Evolutionary conservation across 2,888 invertebrate genomes (phyloP), one percentile per base, ranked within the genome.

Genomic region (Mesorhabditis belari): DNA sequence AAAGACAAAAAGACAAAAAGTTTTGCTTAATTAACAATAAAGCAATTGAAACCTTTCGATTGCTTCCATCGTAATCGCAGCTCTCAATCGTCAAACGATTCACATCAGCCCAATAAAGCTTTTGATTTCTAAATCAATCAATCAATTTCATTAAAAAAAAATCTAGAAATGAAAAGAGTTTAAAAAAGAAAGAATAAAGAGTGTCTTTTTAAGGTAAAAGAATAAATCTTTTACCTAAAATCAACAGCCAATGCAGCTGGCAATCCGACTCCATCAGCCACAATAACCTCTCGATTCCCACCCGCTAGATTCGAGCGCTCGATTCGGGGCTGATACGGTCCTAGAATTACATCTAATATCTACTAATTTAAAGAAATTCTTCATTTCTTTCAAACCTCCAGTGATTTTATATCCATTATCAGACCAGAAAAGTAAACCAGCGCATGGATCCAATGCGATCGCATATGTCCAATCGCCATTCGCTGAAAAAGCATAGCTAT

Each of bases 221-320:
- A n/a, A n/a, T n/a, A n/a, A n/a, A n/a, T 19, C 17, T 51, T 28
- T 19, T 44, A 63, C 66, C 63, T 54, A 77, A 91, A 94, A 82
- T 98, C 96, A 44, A 98, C 90, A 0, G 94, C 90, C 55, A 98
- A 83, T 1, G 96, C 96, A 70, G 92, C 92, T 0, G 96, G 95
- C 82, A 95, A 93, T 0, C 92, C 91, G 17, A 96, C 83, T 73
- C 93, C 91, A 75, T 88, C 89, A 70, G 90, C 90, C 3, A 96
- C 88, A 24, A 98, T 89, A 0, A 91, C 89, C 23, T 69, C 63
- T 6, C 69, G 56, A 28, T 91, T 82, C 0, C 92, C 92, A 3
- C 98, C 96, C 0, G 94, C 94, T 92, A 95, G 92, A 0, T 95
- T 93, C 0, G 94, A 90, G 66, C 91, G 86, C 82, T 91, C 92